A percentile compares a stretch with the other conserved stretches of the same genome.
phyloP scores from a whole-genome alignment of 2,797 vertebrate species.

The Clarias platycephalus region DNA sequence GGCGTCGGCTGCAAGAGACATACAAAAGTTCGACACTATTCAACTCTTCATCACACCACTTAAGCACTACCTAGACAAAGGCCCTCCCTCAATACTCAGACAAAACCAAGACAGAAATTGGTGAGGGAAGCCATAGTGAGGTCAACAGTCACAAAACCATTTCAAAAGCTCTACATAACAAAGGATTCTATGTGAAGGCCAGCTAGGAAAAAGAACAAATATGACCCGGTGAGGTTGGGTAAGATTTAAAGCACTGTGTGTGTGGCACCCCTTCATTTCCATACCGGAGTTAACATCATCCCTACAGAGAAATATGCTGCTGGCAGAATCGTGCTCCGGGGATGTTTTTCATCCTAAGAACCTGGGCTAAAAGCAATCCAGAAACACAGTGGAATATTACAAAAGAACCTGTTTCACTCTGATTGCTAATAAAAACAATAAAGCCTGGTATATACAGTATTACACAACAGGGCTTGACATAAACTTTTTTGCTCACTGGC shows the following conservation, averaged over 20 bases:
- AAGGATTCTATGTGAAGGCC: background rate
- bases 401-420: background rate
- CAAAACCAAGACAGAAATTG: background rate
- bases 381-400: background rate
- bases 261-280: no score
- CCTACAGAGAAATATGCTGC: background rate
- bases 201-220: background rate
- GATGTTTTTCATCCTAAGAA: background rate
- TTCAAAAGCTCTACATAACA: background rate
- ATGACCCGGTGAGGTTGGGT: background rate
- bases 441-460: background rate
- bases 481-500: no score
- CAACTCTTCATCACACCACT: background rate
- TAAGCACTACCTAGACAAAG: background rate
- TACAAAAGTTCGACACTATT: background rate
- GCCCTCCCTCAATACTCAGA: background rate
- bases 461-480: no score
- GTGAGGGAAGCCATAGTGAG: background rate
- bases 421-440: background rate
- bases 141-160: background rate
- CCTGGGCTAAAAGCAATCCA: background rate
- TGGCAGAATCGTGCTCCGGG: background rate
- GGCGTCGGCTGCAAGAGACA: constrained; percentile 69
- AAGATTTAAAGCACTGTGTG: no score
- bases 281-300: background rate